phyloP scores from a whole-genome alignment of 2,113 vertebrate genomes.

The Plestiodon gilberti region DNA sequence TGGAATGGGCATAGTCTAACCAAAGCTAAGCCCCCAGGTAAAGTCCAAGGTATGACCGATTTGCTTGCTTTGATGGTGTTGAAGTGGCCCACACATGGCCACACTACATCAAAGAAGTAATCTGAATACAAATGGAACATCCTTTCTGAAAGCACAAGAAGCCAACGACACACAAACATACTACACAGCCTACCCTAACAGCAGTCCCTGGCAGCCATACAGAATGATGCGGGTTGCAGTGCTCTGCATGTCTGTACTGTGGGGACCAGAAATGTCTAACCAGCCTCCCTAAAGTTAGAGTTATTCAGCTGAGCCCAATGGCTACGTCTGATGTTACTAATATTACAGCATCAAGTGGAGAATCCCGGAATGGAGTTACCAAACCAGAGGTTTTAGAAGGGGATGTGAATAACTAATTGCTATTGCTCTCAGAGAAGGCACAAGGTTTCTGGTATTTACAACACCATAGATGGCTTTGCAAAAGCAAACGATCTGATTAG shows the following conservation, averaged over 20 bases:
- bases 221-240: neutral
- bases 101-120: too few species aligned
- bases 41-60: too few species aligned
- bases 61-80: too few species aligned
- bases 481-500: neutral
- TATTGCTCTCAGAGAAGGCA: neutral
- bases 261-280: neutral
- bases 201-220: neutral
- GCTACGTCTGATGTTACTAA: neutral
- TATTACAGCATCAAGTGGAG: neutral
- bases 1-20: too few species aligned
- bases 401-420: neutral
- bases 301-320: neutral
- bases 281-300: neutral
- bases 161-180: neutral
- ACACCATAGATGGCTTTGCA: neutral
- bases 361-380: slow-evolving; percentile 9
- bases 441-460: neutral
- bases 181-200: neutral
- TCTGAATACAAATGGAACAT: too few species aligned
- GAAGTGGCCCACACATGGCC: too few species aligned
- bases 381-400: neutral
- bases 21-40: too few species aligned
- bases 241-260: neutral
- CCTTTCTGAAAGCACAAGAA: neutral